A percentile compares a stretch with the other conserved stretches of the same genome.
Conservation (phyloP, 1,140 invertebrate species). For the Patella vulgata region DNA sequence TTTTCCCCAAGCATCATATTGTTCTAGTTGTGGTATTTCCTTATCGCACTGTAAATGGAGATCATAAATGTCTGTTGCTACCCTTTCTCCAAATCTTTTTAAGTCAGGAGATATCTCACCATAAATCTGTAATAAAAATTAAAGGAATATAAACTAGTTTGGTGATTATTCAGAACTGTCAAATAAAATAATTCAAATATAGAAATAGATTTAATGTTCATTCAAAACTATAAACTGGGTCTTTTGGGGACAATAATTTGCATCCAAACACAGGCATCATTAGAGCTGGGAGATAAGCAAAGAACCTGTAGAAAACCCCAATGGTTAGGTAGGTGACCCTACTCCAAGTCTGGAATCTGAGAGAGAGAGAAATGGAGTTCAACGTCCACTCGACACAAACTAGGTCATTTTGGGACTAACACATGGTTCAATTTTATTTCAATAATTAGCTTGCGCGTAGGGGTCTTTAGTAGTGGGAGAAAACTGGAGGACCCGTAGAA, state of each 20-base stretch:
- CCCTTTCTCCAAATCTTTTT: conserved; percentile 67
- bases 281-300: neutral
- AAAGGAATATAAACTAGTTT: conserved; percentile 10
- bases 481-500: too few relatives aligned
- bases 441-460: too few relatives aligned
- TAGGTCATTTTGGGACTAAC: too few relatives aligned
- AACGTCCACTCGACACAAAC: too few relatives aligned
- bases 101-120: conserved; percentile 65
- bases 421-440: too few relatives aligned
- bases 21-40: conserved; percentile 68
- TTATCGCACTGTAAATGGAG: conserved; percentile 70
- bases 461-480: too few relatives aligned
- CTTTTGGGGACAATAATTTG: conserved; percentile 5
- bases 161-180: neutral
- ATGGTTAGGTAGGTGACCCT: too few relatives aligned
- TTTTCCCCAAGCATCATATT: conserved; percentile 72
- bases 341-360: too few relatives aligned
- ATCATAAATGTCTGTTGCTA: conserved; percentile 69
- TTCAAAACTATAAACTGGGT: neutral
- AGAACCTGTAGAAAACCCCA: too few relatives aligned
- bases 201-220: neutral
- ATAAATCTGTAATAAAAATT: conserved; percentile 31
- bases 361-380: too few relatives aligned
- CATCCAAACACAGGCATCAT: neutral
- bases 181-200: neutral